phyloP scores from a whole-genome alignment of 1,140 invertebrate genomes.

The Goniozus legneri region DNA sequence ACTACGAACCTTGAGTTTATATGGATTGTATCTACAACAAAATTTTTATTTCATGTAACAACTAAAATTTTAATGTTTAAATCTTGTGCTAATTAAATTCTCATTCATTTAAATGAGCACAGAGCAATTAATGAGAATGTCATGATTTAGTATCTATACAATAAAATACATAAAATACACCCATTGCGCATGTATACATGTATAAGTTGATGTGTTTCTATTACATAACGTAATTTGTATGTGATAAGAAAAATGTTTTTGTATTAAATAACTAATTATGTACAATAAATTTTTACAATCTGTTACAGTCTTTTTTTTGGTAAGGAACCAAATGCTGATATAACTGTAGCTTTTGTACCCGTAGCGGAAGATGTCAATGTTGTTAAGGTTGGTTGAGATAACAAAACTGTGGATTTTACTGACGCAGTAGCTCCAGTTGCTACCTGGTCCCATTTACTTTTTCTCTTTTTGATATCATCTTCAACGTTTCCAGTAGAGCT shows the following conservation, averaged over 20 bases:
- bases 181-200: too few relatives aligned
- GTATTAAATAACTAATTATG: conserved; percentile 21
- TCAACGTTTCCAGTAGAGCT: conserved; percentile 50
- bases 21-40: too few relatives aligned
- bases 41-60: too few relatives aligned
- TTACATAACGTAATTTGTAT: conserved; percentile 10
- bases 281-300: conserved; percentile 35
- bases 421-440: conserved; percentile 57
- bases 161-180: too few relatives aligned
- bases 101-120: too few relatives aligned
- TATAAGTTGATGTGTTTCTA: too few relatives aligned
- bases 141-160: too few relatives aligned
- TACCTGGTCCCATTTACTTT: conserved; percentile 89
- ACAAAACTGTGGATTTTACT: conserved; percentile 50
- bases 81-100: too few relatives aligned
- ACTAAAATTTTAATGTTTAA: too few relatives aligned
- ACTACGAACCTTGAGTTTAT: too few relatives aligned
- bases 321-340: conserved; percentile 83
- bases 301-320: conserved; percentile 71
- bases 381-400: conserved; percentile 59
- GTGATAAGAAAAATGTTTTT: conserved; percentile 9
- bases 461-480: conserved; percentile 70
- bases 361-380: conserved; percentile 74
- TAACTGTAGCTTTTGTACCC: conserved; percentile 82
- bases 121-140: too few relatives aligned